Base-by-base conservation (phyloP, 64 coral and sea anemone species). In the Dendronephthya gigantea region DNA sequence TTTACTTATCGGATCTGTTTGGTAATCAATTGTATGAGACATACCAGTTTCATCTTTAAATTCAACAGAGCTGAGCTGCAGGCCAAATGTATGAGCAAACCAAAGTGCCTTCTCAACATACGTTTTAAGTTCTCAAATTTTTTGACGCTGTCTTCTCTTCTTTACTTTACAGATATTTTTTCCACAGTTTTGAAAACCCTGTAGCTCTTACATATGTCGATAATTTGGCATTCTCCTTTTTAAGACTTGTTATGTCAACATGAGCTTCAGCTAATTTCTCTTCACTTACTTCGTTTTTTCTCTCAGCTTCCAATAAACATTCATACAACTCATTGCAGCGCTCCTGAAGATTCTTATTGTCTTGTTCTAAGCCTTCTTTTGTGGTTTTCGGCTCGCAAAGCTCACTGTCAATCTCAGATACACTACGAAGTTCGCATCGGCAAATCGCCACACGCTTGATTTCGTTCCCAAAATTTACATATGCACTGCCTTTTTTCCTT, bases 51-150 rank as follows among this genome's bases (percentile, higher is more conserved):
- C 7, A 27, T 49, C 82, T 83, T 35, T 31, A 81, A 83, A 58
- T 15, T 48, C 36, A 51, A 68, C 79, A 22, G n/a, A 38, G 43
- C 49, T 48, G 23, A 84, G 37, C 8, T 65, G 23, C 10, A 88
- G 51, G 27, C 87, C 87, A 88, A 82, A 82, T 19, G 87, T 82
- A 11, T 82, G 29, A 9, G 76, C 29, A 82, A 88, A 88, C 87
- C 87, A 88, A 35, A 88, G 48, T 1, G 74, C 72, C 68, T 85
- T 85, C 35, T 90, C 83, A 14, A 85, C 83, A 83, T 38, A 79
- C 9, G 72, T 33, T 34, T 79, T 79, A 15, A 79, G 72, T 39
- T 79, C 72, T 19, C 72, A 9, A 35, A 79, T 79, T 19, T 79
- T 79, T 34, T 33, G 19, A 28, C 72, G 25, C 72, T 79, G 72